Base-by-base conservation (phyloP, 2,113 vertebrate genomes). In the Misgurnus anguillicaudatus region DNA sequence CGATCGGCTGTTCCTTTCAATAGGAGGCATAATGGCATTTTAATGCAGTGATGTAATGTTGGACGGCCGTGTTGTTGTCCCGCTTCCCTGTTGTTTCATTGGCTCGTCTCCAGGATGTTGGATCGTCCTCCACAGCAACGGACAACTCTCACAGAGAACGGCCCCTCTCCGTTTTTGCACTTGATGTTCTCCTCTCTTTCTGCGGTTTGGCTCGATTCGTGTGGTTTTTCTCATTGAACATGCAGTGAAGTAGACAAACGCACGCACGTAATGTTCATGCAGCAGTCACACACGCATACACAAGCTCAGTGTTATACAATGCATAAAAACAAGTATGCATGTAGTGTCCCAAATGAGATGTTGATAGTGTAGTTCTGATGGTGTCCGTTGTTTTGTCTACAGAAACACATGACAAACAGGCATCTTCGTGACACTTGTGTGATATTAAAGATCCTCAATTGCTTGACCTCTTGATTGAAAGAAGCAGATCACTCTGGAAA, bases 1-100 rank as follows among this genome's bases (percentile, higher is more conserved):
- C 31, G 91, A 90, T 89, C 55, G 53, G 72, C 75, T 84, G 82
- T 79, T 81, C 70, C 57, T 74, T 76, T 80, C 45, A 42, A 72
- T 63, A 69, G 42, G 31, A 64, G 70, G 69, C 90, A 93, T 92
- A 94, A 91, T 93, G 93, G 92, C 93, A 86, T 85, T 94, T 91
- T 92, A 94, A 92, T 90, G 90, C 89, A 92, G 71, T 95, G 94
- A 95, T 95, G 94, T 95, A 94, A 95, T 95, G 93, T 69, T 92
- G 92, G 94, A 95, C 94, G 92, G 92, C 93, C 94, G 93, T 94
- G 94, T 94, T 94, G 93, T 94, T 94, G 94, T 94, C 62, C 68
- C 94, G 65, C 80, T 65, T 61, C 80, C 78, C 78, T 71, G 80
- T 79, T 85, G 83, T 94, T 94, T 94, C 92, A 92, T 92, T 95